Evolutionary conservation across 2,113 vertebrate species (phyloP).

Genomic region (Gorsachius goisagi): DNA sequence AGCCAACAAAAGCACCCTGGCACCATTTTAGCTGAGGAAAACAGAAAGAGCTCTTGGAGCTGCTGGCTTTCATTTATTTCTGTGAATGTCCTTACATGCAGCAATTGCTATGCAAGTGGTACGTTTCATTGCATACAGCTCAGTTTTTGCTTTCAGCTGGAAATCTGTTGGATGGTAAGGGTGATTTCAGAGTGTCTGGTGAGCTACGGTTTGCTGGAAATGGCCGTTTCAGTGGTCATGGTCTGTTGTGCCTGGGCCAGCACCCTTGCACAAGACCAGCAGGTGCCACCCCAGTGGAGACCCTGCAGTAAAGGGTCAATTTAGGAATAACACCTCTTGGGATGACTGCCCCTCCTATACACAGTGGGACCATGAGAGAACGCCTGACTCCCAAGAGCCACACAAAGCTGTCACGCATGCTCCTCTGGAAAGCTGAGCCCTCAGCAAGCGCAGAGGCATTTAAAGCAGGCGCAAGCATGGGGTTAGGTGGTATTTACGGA

Average conservation of each 20-base stretch:
- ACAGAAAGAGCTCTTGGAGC: not conserved
- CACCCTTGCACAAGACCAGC: not conserved
- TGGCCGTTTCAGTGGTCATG: not conserved
- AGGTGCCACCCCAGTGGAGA: not conserved
- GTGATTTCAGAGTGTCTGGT: not conserved
- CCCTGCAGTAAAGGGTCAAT: not conserved
- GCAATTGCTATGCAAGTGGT: not conserved
- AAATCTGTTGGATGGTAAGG: not conserved
- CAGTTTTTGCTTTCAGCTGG: not conserved
- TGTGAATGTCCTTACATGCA: not conserved
- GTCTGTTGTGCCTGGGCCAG: not conserved
- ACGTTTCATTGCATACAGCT: not conserved
- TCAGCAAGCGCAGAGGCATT: not conserved
- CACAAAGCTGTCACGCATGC: not conserved
- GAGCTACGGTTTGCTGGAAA: not conserved
- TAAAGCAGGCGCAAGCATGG: not conserved
- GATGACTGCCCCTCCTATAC: not conserved
- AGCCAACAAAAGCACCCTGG: conserved; percentile 18
- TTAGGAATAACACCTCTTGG: not conserved
- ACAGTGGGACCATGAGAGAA: not conserved
- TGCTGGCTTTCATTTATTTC: not conserved
- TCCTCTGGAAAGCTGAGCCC: not conserved
- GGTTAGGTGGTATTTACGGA: not conserved
- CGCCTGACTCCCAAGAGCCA: not conserved
- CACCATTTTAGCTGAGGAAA: conserved; percentile 1